phyloP scores from a whole-genome alignment of 1,140 invertebrate species.

The Chrysopa pallens region DNA sequence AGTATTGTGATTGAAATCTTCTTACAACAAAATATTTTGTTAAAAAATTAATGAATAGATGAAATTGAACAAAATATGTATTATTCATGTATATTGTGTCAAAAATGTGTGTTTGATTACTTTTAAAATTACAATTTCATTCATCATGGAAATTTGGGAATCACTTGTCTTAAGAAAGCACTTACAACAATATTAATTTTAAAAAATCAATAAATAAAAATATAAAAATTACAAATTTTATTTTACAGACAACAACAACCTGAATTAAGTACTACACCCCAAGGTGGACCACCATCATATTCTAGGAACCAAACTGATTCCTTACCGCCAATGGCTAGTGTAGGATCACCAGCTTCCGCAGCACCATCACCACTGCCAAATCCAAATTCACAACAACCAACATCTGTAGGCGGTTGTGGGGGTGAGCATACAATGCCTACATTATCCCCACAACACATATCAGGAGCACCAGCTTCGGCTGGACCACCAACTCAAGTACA shows the following conservation, averaged over 20 bases:
- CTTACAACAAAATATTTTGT: too few species aligned
- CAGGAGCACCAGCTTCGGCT: constrained; percentile 7
- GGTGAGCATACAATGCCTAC: constrained; percentile 60
- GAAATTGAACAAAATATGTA: too few species aligned
- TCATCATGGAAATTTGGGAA: too few species aligned
- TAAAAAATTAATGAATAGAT: too few species aligned
- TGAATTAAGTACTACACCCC: constrained; percentile 29
- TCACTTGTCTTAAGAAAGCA: too few species aligned
- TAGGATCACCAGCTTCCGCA: constrained; percentile 54
- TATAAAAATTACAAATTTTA: too few species aligned
- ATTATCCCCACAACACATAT: constrained; percentile 22
- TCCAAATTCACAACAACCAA: constrained; percentile 47
- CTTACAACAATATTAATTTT: too few species aligned
- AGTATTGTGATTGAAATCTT: too few species aligned
- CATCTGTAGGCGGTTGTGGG: constrained; percentile 29
- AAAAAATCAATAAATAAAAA: too few species aligned
- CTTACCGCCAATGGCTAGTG: constrained; percentile 41
- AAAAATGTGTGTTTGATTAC: too few species aligned
- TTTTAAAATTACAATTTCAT: too few species aligned
- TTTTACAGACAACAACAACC: constrained; percentile 4
- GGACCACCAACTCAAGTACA: constrained; percentile 8
- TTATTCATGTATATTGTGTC: too few species aligned
- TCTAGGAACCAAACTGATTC: constrained; percentile 38
- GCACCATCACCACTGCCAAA: constrained; percentile 61
- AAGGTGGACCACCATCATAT: constrained; percentile 41